A percentile compares a stretch with the other conserved stretches of the same genome.
Evolutionary conservation across 2,888 invertebrate genomes (phyloP).

Genomic region (Drosophila sordidapex): DNA sequence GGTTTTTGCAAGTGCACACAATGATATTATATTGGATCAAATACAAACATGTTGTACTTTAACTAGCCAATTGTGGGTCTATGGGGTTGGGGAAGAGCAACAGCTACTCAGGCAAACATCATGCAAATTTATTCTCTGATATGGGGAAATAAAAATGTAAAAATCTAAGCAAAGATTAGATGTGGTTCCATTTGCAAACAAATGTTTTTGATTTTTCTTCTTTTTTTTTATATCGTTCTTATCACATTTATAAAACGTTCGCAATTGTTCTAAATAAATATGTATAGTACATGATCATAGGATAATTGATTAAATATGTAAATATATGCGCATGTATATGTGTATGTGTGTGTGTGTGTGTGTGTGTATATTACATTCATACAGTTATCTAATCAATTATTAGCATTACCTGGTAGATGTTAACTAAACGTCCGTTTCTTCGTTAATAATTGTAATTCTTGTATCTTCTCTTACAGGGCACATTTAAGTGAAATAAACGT

Average conservation of each 20-base stretch:
- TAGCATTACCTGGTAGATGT: slow-evolving; percentile 43
- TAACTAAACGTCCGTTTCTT: slow-evolving; percentile 61
- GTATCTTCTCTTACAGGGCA: slow-evolving; percentile 38
- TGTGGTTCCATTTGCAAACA: slow-evolving; percentile 38
- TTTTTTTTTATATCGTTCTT: slow-evolving; percentile 36
- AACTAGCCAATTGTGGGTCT: not conserved
- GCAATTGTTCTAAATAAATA: slow-evolving; percentile 60
- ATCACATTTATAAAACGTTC: slow-evolving; percentile 69
- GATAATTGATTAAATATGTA: slow-evolving; percentile 22
- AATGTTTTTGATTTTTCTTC: slow-evolving; percentile 33
- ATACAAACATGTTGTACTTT: not conserved
- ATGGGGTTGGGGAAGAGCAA: not conserved
- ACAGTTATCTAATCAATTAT: slow-evolving; percentile 41
- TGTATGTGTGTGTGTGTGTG: not conserved
- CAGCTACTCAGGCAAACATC: slow-evolving; percentile 29
- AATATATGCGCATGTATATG: slow-evolving; percentile 27
- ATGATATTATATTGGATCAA: slow-evolving; percentile 13
- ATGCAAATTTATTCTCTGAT: slow-evolving; percentile 1
- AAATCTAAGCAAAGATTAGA: slow-evolving; percentile 21
- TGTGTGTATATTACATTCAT: slow-evolving; percentile 35
- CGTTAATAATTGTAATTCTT: slow-evolving; percentile 61
- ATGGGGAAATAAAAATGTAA: not conserved
- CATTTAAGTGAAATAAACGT: slow-evolving; percentile 58
- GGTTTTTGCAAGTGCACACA: slow-evolving; percentile 44
- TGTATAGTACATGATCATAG: slow-evolving; percentile 52